These are phyloP conservation scores for Hipposideros armiger DNA, from an alignment of 2,113 vertebrate genomes.

Conservation along the genomic window DNA sequence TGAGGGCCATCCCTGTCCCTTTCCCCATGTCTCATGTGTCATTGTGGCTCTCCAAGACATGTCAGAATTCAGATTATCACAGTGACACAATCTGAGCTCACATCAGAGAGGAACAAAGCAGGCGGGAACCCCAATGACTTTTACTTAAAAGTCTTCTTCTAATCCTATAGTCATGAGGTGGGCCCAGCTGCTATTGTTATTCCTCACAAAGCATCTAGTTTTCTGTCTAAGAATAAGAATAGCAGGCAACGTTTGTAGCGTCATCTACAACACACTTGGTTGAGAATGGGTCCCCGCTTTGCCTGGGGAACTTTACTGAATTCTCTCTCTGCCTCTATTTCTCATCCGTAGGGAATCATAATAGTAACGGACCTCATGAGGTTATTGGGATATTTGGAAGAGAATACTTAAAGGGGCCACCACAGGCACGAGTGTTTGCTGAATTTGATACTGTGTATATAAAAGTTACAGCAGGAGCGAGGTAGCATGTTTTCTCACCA, in stretches of 20 bases:
- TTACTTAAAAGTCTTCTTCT: neutral
- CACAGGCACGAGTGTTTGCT: neutral
- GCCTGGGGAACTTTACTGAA: neutral
- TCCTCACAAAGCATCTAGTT: neutral
- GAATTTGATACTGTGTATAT: neutral
- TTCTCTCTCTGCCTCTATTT: neutral
- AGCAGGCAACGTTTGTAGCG: neutral
- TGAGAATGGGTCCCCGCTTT: neutral
- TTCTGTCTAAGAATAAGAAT: neutral
- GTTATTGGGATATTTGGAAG: neutral
- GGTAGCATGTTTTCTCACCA: conserved; percentile 54
- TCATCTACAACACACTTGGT: neutral
- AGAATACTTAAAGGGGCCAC: neutral
- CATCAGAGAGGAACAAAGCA: neutral
- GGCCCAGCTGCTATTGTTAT: neutral
- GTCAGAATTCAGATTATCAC: neutral
- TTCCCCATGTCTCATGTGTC: neutral
- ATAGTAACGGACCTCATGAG: neutral
- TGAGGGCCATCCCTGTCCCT: neutral
- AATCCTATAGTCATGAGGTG: neutral
- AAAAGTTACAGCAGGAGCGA: neutral
- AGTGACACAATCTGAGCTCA: neutral
- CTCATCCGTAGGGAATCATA: neutral
- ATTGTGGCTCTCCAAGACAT: neutral
- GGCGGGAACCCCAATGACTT: neutral